phyloP scores from a whole-genome alignment of 1,140 invertebrate genomes.

The Musca domestica region DNA sequence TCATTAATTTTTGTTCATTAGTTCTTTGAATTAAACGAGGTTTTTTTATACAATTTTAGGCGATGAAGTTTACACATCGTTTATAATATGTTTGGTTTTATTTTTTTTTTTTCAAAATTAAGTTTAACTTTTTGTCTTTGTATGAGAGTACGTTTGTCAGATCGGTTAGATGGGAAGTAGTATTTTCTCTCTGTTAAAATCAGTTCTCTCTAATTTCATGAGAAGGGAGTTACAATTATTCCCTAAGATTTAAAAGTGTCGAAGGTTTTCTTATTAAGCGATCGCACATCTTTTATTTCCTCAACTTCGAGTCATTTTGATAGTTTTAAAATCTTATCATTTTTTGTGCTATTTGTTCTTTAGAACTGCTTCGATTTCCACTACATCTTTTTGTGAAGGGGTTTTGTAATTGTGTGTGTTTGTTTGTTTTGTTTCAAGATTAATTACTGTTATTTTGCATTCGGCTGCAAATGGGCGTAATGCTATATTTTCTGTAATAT shows the following conservation, averaged over 20 bases:
- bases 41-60: too few relatives aligned
- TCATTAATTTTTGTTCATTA: too few relatives aligned
- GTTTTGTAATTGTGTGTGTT: background rate
- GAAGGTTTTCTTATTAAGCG: background rate
- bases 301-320: background rate
- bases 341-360: background rate
- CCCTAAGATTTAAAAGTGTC: background rate
- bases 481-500: conserved; percentile 21
- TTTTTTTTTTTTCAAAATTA: background rate
- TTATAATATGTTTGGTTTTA: too few relatives aligned
- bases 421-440: background rate
- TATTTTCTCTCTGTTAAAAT: background rate
- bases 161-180: background rate
- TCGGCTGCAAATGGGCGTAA: conserved; percentile 13
- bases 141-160: background rate
- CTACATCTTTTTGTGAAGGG: background rate
- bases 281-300: background rate
- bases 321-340: too few relatives aligned
- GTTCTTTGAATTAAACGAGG: too few relatives aligned
- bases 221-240: background rate
- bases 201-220: background rate
- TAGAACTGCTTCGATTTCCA: background rate
- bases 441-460: conserved; percentile 1
- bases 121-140: conserved; percentile 8
- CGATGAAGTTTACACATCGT: too few relatives aligned